Base-by-base conservation (phyloP, 2,797 vertebrate species). In the Falco novaeseelandiae region DNA sequence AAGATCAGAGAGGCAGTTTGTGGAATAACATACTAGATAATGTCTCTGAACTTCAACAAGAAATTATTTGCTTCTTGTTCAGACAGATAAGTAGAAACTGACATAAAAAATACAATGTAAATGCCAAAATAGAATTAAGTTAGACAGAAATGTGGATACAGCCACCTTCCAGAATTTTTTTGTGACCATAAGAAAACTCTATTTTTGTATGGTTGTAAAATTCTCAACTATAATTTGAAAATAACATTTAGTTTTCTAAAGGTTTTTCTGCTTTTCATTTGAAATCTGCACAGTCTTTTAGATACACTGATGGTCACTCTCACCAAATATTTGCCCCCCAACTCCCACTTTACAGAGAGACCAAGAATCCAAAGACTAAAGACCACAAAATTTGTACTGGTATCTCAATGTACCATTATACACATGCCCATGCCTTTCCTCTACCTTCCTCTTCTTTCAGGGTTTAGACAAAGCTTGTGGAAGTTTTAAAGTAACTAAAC, bases 301-400 rank as follows among this genome's bases (percentile, higher is more conserved):
- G 83, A 84, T 40, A 69, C 25, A 4, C 14, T 83, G 27, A 65
- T 96, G 49, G 61, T 97, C 34, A 48, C 25, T 92, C 58, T 95
- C 73, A 96, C 30, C 70, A 73, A 66, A 6, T 19, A 70, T 48
- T 89, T 96, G 71, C 87, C 58, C 73, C 82, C 66, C 48, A 92
- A 57, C 78, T 96, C 91, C 73, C 82, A 95, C 76, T 92, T 95
- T 88, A 95, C 54, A 80, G n/a, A 72, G 42, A 70, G 15, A 88
- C 13, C 61, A 84, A 30, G 34, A 63, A 85, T 42, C 66, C 85
- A 92, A 91, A 94, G 92, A 84, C 76, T 52, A 18, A 77, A 88
- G 63, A 69, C 4, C n/a, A 84, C 19, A 83, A 71, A 69, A 93
- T 94, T 96, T 71, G 74, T 44, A 83, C 49, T 20, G 32, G 6